These are phyloP conservation scores for Maccullochella peelii DNA, from an alignment of 2,113 vertebrate species.

Conservation along the genomic window DNA sequence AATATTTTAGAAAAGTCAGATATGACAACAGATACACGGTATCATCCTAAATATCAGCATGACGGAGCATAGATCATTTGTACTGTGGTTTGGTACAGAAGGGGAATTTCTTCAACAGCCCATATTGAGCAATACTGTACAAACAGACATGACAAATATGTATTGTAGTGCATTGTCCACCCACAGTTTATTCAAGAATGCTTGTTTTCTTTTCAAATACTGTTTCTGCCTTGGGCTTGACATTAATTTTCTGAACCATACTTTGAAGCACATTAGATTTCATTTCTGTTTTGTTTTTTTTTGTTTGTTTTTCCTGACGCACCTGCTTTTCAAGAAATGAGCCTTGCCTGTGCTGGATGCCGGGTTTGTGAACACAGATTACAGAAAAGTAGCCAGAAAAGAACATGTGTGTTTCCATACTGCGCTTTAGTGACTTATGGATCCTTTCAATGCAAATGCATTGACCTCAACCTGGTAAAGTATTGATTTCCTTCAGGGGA, in stretches of 20 bases:
- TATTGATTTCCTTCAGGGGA: constrained; percentile 54
- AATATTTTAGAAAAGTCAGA: constrained; percentile 12
- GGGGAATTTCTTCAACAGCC: background rate
- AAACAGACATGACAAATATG: constrained; percentile 17
- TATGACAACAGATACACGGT: background rate
- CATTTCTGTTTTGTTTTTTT: background rate
- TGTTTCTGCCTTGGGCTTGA: background rate
- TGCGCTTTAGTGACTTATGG: constrained; percentile 43
- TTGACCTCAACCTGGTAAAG: constrained; percentile 35
- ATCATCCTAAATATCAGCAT: background rate
- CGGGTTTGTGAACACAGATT: background rate
- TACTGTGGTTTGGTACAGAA: background rate
- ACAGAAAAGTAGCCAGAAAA: constrained; percentile 3
- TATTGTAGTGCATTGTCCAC: constrained; percentile 5
- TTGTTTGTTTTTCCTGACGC: background rate
- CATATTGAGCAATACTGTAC: background rate
- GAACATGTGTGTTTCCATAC: constrained; percentile 17
- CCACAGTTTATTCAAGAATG: constrained; percentile 18
- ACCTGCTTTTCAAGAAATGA: background rate
- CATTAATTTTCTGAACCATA: constrained; percentile 6
- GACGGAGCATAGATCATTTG: background rate
- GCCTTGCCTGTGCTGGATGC: background rate
- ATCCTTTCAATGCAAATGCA: constrained; percentile 53
- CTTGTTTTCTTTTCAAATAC: background rate
- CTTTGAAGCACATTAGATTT: background rate